These are phyloP conservation scores for Chironomus tentans DNA, from an alignment of 2,888 invertebrate species.

Conservation along the genomic window DNA sequence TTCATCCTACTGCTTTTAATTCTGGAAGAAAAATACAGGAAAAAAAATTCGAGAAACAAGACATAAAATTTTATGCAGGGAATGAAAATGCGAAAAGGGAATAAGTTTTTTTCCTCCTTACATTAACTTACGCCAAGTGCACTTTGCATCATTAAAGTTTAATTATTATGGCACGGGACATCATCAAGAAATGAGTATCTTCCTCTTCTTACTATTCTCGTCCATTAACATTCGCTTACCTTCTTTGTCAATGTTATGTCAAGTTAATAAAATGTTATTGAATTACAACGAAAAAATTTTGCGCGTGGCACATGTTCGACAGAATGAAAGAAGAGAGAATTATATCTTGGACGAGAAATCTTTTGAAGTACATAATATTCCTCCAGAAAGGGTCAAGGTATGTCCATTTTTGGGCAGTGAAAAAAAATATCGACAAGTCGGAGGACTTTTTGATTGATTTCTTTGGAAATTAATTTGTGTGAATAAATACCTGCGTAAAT, in stretches of 20 bases:
- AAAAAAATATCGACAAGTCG: too few species aligned
- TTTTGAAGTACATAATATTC: too few species aligned
- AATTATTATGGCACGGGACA: constrained; percentile 19
- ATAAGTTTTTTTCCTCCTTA: neutral
- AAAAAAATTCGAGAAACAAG: neutral
- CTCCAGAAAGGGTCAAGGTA: too few species aligned
- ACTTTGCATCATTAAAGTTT: constrained; percentile 23
- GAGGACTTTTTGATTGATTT: too few species aligned
- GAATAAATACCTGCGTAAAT: too few species aligned
- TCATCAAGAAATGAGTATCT: neutral
- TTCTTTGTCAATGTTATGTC: neutral
- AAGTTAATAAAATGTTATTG: constrained; percentile 11
- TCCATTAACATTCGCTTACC: neutral
- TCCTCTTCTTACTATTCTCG: neutral
- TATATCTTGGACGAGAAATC: neutral
- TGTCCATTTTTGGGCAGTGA: too few species aligned
- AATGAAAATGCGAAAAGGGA: neutral
- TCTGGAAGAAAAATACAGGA: neutral
- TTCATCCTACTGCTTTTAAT: neutral
- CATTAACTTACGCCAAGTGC: neutral
- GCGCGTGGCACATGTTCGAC: constrained; percentile 15
- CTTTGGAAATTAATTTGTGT: too few species aligned
- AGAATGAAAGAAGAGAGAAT: neutral
- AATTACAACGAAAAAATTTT: neutral
- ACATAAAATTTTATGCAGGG: constrained; percentile 10